Conservation (phyloP, 2,797 vertebrate species). For the Semaprochilodus insignis region DNA sequence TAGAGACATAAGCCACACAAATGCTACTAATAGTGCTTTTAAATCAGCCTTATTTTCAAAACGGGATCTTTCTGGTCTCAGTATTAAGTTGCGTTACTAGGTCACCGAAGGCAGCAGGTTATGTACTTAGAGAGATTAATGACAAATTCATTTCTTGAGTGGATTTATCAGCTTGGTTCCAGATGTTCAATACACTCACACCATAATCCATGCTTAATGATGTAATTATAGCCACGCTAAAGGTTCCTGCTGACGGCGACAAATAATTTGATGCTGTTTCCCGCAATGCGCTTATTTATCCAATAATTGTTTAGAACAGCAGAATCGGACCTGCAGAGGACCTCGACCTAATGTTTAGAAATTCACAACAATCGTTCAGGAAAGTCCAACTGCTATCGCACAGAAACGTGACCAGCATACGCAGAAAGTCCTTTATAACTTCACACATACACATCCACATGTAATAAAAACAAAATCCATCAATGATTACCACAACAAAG, state of each 20-base stretch:
- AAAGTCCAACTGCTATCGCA: slow-evolving; percentile 2
- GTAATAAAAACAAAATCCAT: slow-evolving; percentile 67
- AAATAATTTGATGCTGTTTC: slow-evolving; percentile 25
- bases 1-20: background rate
- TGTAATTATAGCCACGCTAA: slow-evolving; percentile 41
- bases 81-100: background rate
- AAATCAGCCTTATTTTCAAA: background rate
- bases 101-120: background rate
- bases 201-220: slow-evolving; percentile 30
- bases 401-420: slow-evolving; percentile 2
- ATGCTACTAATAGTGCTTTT: background rate
- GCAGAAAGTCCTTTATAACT: slow-evolving; percentile 6
- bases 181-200: slow-evolving; percentile 27
- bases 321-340: background rate
- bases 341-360: slow-evolving; percentile 6
- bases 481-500: slow-evolving; percentile 74
- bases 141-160: slow-evolving; percentile 27
- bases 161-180: slow-evolving; percentile 39
- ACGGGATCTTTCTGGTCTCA: background rate
- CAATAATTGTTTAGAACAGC: slow-evolving; percentile 32
- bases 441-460: slow-evolving; percentile 13
- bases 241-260: slow-evolving; percentile 27
- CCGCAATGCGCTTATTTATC: slow-evolving; percentile 42
- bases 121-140: slow-evolving; percentile 21
- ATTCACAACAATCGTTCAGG: slow-evolving; percentile 21